These are phyloP conservation scores for Aporophyla nigra DNA, from an alignment of 2,888 invertebrate species.

Conservation along the genomic window DNA sequence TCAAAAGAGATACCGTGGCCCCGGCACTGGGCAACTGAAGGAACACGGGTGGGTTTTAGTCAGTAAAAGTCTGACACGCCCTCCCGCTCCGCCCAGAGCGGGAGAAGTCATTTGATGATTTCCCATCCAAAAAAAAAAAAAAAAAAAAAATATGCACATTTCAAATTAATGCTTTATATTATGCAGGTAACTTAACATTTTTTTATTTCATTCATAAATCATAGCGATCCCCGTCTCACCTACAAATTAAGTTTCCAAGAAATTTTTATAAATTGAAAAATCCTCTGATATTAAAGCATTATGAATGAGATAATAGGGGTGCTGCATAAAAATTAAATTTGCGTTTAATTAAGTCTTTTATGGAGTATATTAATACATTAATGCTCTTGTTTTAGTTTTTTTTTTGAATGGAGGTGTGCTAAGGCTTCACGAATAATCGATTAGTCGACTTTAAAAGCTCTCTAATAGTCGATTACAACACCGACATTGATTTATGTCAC, in stretches of 20 bases:
- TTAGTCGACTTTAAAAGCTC: slow-evolving; percentile 30
- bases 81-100: too few relatives aligned
- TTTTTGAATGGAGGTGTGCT: slow-evolving; percentile 24
- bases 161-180: slow-evolving; percentile 41
- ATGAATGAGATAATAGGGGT: slow-evolving; percentile 77
- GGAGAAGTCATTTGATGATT: too few relatives aligned
- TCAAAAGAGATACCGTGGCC: too few relatives aligned
- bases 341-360: slow-evolving; percentile 77
- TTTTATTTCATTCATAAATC: slow-evolving; percentile 72
- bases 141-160: slow-evolving; percentile 65
- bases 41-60: too few relatives aligned
- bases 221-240: slow-evolving; percentile 71
- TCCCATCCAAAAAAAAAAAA: too few relatives aligned
- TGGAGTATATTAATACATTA: slow-evolving; percentile 63
- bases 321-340: slow-evolving; percentile 74
- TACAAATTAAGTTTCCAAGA: slow-evolving; percentile 75
- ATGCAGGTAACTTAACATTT: slow-evolving; percentile 61
- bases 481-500: slow-evolving; percentile 22
- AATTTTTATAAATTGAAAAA: slow-evolving; percentile 79
- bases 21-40: too few relatives aligned
- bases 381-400: slow-evolving; percentile 27
- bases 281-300: slow-evolving; percentile 69
- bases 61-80: too few relatives aligned
- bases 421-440: slow-evolving; percentile 33
- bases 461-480: slow-evolving; percentile 11